A percentile compares a stretch with the other conserved stretches of the same genome.
Evolutionary conservation across 2,888 invertebrate species (phyloP).

Genomic region (Ischnus inquisitorius): DNA sequence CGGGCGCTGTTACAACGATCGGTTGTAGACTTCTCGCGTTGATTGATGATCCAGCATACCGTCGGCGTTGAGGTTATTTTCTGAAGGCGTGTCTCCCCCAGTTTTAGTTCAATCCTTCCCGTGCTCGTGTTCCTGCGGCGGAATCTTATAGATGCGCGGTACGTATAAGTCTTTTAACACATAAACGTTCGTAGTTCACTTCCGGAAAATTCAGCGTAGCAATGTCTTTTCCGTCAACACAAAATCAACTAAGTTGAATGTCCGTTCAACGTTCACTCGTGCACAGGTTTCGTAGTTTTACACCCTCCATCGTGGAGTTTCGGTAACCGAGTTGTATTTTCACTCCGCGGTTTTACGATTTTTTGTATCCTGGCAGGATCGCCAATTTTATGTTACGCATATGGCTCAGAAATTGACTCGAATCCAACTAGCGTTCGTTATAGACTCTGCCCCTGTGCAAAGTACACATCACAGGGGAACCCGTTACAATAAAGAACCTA

Average conservation of each 20-base stretch:
- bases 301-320: slow-evolving; percentile 43
- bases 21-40: slow-evolving; percentile 46
- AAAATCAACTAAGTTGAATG: slow-evolving; percentile 43
- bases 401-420: slow-evolving; percentile 43
- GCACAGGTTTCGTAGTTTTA: slow-evolving; percentile 47
- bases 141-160: slow-evolving; percentile 60
- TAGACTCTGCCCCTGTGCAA: no score
- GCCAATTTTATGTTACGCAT: slow-evolving; percentile 50
- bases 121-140: slow-evolving; percentile 52
- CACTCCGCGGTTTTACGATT: slow-evolving; percentile 40
- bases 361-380: slow-evolving; percentile 50
- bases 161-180: slow-evolving; percentile 35
- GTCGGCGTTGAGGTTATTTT: slow-evolving; percentile 53
- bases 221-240: slow-evolving; percentile 51
- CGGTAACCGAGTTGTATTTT: slow-evolving; percentile 35
- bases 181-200: slow-evolving; percentile 34
- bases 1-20: slow-evolving; percentile 52
- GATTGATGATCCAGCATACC: slow-evolving; percentile 54
- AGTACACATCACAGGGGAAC: no score
- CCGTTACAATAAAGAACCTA: no score
- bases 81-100: slow-evolving; percentile 56
- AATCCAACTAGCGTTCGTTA: no score
- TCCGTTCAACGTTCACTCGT: slow-evolving; percentile 49
- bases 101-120: slow-evolving; percentile 53
- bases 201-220: slow-evolving; percentile 36